These are phyloP conservation scores for Sebastolobus altivelis DNA, from an alignment of 2,797 vertebrate genomes.

Conservation along the genomic window DNA sequence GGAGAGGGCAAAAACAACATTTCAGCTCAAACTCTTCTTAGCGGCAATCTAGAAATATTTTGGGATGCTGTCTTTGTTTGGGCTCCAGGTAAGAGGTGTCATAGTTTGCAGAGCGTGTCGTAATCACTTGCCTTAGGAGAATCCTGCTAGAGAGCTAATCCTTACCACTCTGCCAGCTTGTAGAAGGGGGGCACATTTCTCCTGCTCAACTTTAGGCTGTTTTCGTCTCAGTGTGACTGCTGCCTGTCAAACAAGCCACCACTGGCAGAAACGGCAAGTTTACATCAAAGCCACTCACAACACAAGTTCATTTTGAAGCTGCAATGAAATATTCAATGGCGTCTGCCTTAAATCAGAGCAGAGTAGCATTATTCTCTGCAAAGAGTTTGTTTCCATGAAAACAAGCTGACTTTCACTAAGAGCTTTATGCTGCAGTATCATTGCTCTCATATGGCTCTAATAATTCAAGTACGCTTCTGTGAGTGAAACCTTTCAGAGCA, in stretches of 20 bases:
- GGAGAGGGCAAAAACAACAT: constrained; percentile 31
- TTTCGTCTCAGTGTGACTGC: constrained; percentile 65
- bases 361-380: constrained; percentile 44
- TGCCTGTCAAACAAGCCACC: constrained; percentile 69
- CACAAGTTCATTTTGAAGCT: constrained; percentile 67
- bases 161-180: constrained; percentile 69
- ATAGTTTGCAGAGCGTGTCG: constrained; percentile 72
- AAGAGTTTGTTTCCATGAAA: constrained; percentile 54
- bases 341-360: constrained; percentile 66
- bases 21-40: constrained; percentile 52
- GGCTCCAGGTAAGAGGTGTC: constrained; percentile 81
- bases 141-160: constrained; percentile 71
- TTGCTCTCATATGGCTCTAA: not conserved
- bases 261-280: constrained; percentile 62
- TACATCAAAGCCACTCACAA: constrained; percentile 70
- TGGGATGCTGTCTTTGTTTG: constrained; percentile 74
- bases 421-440: constrained; percentile 14
- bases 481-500: not conserved
- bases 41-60: constrained; percentile 60
- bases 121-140: constrained; percentile 79
- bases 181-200: constrained; percentile 38
- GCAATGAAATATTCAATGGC: constrained; percentile 68
- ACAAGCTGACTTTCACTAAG: constrained; percentile 30
- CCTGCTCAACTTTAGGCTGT: constrained; percentile 61
- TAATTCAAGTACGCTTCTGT: not conserved